Evolutionary conservation across 2,888 invertebrate species (phyloP).

Genomic region (Mesorhabditis sp.): DNA sequence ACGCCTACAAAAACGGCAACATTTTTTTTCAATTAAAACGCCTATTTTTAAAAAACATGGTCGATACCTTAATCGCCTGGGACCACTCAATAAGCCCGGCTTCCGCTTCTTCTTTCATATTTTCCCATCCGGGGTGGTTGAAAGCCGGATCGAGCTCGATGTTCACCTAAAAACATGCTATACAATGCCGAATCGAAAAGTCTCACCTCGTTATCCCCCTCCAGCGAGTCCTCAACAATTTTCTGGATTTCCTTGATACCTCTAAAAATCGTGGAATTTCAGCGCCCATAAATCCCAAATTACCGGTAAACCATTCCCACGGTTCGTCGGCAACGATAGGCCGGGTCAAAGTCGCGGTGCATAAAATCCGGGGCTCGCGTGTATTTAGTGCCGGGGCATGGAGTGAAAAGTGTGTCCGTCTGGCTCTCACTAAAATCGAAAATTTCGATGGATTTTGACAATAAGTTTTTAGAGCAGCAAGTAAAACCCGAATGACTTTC

Average conservation of each 20-base stretch:
- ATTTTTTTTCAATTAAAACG: too few species aligned
- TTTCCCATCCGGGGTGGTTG: background rate
- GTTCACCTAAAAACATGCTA: background rate
- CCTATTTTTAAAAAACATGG: too few species aligned
- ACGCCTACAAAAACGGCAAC: too few species aligned
- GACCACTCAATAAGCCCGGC: background rate
- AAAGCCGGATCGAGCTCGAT: slow-evolving; percentile 4
- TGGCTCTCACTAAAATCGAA: too few species aligned
- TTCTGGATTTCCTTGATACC: background rate
- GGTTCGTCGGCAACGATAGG: background rate
- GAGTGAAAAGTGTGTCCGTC: too few species aligned
- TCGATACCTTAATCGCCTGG: background rate
- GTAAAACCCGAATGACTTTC: too few species aligned
- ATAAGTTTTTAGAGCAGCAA: too few species aligned
- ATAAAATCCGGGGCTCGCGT: background rate
- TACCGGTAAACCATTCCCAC: background rate
- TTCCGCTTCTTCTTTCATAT: background rate
- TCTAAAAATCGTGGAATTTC: background rate
- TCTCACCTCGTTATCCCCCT: background rate
- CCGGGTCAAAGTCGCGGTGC: slow-evolving; percentile 3
- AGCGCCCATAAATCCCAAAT: background rate
- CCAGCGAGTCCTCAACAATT: background rate
- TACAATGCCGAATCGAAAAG: background rate
- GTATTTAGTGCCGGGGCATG: background rate
- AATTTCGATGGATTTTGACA: too few species aligned